Evolutionary conservation across 2,888 invertebrate genomes (phyloP), one percentile per base, ranked within the genome.

Genomic region (Operophtera brumata): DNA sequence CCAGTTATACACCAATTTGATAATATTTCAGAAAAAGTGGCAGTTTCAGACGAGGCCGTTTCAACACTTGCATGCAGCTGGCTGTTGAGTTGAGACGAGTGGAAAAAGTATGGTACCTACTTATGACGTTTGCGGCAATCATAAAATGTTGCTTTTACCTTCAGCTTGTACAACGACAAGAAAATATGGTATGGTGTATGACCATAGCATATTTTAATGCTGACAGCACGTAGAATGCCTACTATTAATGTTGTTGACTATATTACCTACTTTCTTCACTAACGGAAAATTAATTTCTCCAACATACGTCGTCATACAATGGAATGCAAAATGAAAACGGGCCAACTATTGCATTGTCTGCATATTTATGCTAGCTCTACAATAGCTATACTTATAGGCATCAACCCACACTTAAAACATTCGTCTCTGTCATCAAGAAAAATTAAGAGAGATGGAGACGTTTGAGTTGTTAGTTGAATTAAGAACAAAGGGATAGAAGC

Each of bases 301-400:
- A 44, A 54, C 58, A 68, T 64, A 65, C 62, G 67, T 61, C 59
- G 65, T 32, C 13, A 35, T 62, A 35, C 62, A 65, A 62, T 65
- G 70, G 73, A 78, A 78, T 76, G 69, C 71, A 46, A 71, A 77
- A 78, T 77, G 73, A 73, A 57, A 67, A 59, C 64, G 69, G 66
- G 69, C 70, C 73, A 69, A 75, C 70, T 68, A 68, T 69, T 65
- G 70, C 66, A 77, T 79, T 82, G 77, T 78, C 73, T 71, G 68
- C 67, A 66, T 75, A 72, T 75, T 76, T 74, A 78, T 76, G 71
- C 64, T 67, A 68, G 70, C 66, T 67, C 70, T 54, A 57, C 45
- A 58, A 45, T 47, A 44, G 47, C 41, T 57, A 60, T 64, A 64
- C 52, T 70, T 54, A 62, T 54, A 61, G 59, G 54, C 59, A 47